Evolutionary conservation across 2,113 vertebrate genomes (phyloP).

Genomic region (Apodemus sylvaticus): DNA sequence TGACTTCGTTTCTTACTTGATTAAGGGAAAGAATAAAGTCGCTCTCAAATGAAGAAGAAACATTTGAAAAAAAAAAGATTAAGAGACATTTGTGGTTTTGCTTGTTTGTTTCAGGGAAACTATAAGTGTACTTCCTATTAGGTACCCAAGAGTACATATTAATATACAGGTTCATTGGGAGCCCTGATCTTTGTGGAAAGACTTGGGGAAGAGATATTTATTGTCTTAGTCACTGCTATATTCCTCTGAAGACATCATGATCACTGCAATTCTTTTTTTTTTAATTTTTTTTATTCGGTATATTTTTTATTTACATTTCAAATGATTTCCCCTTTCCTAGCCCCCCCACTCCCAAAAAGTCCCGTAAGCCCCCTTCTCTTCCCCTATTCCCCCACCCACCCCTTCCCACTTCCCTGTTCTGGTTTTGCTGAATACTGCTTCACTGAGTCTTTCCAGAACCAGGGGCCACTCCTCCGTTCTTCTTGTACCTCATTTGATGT

Average conservation of each 20-base stretch:
- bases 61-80: neutral
- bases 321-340: too few relatives aligned
- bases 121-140: neutral
- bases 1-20: neutral
- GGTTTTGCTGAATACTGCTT: too few relatives aligned
- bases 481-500: too few relatives aligned
- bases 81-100: neutral
- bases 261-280: neutral
- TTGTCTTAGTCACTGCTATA: neutral
- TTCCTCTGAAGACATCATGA: neutral
- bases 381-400: too few relatives aligned
- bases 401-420: too few relatives aligned
- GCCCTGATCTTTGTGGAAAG: neutral
- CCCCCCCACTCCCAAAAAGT: too few relatives aligned
- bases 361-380: too few relatives aligned
- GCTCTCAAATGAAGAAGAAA: neutral
- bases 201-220: neutral
- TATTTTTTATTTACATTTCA: too few relatives aligned
- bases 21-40: neutral
- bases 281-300: too few relatives aligned
- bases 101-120: neutral
- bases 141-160: neutral
- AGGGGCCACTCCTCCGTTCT: too few relatives aligned
- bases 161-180: neutral
- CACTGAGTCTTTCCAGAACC: too few relatives aligned